Evolutionary conservation across 1,140 invertebrate species (phyloP).

Genomic region (Prorops nasuta): DNA sequence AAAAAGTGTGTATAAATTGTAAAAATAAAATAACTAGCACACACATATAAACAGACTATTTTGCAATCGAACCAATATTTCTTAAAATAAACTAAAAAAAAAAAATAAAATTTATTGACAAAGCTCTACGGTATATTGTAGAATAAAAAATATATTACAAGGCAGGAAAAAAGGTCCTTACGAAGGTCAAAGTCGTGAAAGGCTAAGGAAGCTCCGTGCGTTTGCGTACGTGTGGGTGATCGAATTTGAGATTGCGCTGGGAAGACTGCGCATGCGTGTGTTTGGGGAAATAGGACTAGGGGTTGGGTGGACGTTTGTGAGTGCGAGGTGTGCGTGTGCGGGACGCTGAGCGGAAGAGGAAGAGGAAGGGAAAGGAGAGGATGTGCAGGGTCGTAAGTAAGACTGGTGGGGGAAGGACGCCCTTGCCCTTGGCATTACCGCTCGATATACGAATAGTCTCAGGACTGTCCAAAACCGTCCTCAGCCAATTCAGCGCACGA

Average conservation of each 20-base stretch:
- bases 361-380: conserved; percentile 44
- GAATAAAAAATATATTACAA: too few species aligned
- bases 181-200: background rate
- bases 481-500: conserved; percentile 39
- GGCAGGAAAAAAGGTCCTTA: too few species aligned
- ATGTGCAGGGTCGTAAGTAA: conserved; percentile 1
- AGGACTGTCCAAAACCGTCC: conserved; percentile 52
- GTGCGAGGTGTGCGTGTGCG: conserved; percentile 8
- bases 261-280: conserved; percentile 5
- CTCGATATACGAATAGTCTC: conserved; percentile 56
- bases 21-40: too few species aligned
- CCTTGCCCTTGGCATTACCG: conserved; percentile 59
- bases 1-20: too few species aligned
- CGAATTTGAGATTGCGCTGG: conserved; percentile 6
- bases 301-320: too few species aligned
- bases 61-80: too few species aligned
- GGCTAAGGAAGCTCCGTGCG: conserved; percentile 4
- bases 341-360: conserved; percentile 30
- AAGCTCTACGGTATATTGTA: too few species aligned
- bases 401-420: conserved; percentile 43
- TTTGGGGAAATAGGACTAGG: too few species aligned
- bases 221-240: conserved; percentile 23
- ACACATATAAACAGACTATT: too few species aligned
- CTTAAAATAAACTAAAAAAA: too few species aligned
- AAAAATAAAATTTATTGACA: too few species aligned